Evolutionary conservation across 2,797 vertebrate genomes (phyloP), one percentile per base, ranked within the genome.

Genomic region (Ctenochaetus hawaiiensis): DNA sequence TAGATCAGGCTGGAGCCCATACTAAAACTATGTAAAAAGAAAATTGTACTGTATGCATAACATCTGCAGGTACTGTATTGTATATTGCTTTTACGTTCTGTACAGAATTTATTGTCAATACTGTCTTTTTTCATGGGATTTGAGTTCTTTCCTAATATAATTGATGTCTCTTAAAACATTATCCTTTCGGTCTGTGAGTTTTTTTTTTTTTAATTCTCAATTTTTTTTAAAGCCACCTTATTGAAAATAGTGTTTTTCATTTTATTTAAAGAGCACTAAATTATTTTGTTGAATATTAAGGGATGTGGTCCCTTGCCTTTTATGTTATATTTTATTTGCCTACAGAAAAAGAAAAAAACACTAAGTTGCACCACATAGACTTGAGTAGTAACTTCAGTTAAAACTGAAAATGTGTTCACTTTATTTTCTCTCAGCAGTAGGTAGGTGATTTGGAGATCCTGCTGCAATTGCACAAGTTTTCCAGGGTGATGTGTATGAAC

Each of bases 1-100:
- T 96, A 96, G 94, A 95, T 96, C 95, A 93, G 91, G 88, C 92
- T 92, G 91, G 89, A 91, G 89, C 87, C 86, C 85, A 78, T 91
- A 90, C 89, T 92, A 90, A 89, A 95, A 90, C 93, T 95, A 96
- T 96, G 95, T 97, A 96, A 98, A 95, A 98, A 93, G 85, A 92
- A 94, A 96, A 94, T 95, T 97, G 97, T 98, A 98, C 96, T 97
- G 97, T 97, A 97, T 93, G 96, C 96, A 97, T 96, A 96, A 96
- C 95, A 96, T 93, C 94, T 96, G 94, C 96, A 96, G 95, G 96
- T 96, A 96, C 95, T 97, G 96, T 96, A 95, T 94, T 96, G 96
- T 98, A 98, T 96, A 97, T 96, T 96, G 95, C 90, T 96, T 96
- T 96, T 96, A 92, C 92, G 96, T 97, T 96, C 95, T 97, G 97